Evolutionary conservation across 2,797 vertebrate species (phyloP).

Genomic region (Champsocephalus esox): DNA sequence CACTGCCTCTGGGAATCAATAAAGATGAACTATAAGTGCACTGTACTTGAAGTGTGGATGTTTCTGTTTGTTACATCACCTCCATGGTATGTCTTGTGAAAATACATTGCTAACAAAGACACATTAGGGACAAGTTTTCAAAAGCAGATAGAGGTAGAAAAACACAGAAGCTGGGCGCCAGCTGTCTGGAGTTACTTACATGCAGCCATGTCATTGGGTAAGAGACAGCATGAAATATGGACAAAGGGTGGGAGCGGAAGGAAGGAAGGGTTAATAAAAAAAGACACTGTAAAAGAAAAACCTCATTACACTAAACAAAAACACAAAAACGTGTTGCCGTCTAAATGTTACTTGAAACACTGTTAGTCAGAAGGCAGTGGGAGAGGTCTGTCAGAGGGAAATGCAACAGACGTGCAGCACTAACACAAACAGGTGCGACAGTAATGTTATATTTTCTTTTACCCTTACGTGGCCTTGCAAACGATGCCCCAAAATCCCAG

Average conservation of each 20-base stretch:
- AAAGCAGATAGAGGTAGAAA: constrained; percentile 51
- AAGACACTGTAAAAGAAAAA: constrained; percentile 49
- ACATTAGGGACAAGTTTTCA: constrained; percentile 27
- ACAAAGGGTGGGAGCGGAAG: constrained; percentile 88
- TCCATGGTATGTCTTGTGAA: too few species aligned
- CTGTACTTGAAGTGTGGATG: too few species aligned
- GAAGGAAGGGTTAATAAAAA: constrained; percentile 71
- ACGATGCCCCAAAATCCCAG: not conserved
- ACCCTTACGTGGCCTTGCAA: not conserved
- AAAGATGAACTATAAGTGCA: too few species aligned
- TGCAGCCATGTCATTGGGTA: constrained; percentile 99
- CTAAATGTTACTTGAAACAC: constrained; percentile 45
- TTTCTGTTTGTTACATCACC: too few species aligned
- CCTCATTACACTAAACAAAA: constrained; percentile 43
- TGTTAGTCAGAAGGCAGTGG: constrained; percentile 61
- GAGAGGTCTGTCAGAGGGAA: constrained; percentile 51
- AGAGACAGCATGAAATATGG: constrained; percentile 99
- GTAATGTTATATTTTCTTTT: not conserved
- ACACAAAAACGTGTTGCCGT: constrained; percentile 30
- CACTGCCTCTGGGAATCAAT: too few species aligned
- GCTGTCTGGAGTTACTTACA: constrained; percentile 98
- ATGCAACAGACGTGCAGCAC: constrained; percentile 47
- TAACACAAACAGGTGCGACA: constrained; percentile 19
- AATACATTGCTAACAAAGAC: too few species aligned
- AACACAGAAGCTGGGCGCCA: constrained; percentile 82